Evolutionary conservation across 92 coral and sea anemone species (phyloP), one percentile per base, ranked within the genome.

Genomic region (Porites divaricata): DNA sequence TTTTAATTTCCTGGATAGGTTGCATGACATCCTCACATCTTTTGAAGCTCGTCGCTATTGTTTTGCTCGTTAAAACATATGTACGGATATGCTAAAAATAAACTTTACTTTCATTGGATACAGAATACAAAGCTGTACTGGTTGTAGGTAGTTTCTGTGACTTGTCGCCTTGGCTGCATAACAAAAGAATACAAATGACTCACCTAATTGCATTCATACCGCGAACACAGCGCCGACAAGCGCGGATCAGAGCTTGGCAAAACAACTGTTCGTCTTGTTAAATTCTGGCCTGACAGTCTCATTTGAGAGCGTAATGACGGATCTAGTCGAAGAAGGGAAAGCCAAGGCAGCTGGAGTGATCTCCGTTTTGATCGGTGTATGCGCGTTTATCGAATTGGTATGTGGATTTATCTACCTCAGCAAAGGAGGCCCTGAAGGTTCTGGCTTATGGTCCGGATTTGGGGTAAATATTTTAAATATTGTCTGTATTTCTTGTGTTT

Each of bases 321-420:
- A 80, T 69, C 85, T 68, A 49, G 88, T 90, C 7, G 93, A 90
- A 70, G 83, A 89, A 9, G 83, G 87, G 13, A 90, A 90, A 66
- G 93, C 93, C 1, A 90, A 90, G 65, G 87, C 91, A 3, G 91
- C 93, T 9, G 91, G 91, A 57, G 70, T 86, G 16, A 24, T 90
- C 12, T 80, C 87, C 20, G 62, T 86, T 51, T 12, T 90, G 12
- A 41, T 81, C 22, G 75, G 81, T 6, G 63, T 77, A 16, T 68
- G 63, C n/a, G 83, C 87, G 10, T n/a, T 90, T 5, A 88, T 84
- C 58, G 77, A 86, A 48, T 50, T 87, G 28, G 72, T 90, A 68
- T 90, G 93, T 23, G 93, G 93, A 16, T 90, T 90, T 70, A 88
- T 90, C 19, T 90, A 84, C 79, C 76, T 90, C 19, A 76, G 88